Evolutionary conservation across 2,888 invertebrate species (phyloP).

Genomic region (Andrena bicolor): DNA sequence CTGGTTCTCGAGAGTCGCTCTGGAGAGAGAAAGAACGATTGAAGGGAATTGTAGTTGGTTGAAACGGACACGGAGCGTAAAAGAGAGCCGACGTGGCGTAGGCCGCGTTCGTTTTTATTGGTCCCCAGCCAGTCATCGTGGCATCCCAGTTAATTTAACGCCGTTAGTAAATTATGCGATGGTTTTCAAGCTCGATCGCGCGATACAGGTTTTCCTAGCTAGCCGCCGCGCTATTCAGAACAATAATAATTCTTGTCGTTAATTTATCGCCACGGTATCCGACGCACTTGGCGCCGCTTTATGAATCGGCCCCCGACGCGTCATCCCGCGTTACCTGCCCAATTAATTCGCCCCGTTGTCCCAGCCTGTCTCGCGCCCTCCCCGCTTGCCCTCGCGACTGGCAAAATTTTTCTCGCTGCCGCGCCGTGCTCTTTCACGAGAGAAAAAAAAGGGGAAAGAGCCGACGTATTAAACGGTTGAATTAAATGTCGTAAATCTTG

Average conservation of each 20-base stretch:
- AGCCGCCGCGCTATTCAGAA: conserved; percentile 32
- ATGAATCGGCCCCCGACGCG: conserved; percentile 32
- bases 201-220: conserved; percentile 59
- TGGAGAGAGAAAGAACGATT: conserved; percentile 21
- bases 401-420: background rate
- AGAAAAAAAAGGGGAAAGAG: background rate
- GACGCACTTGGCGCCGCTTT: conserved; percentile 20
- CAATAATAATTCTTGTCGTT: conserved; percentile 66
- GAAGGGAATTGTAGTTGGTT: conserved; percentile 52
- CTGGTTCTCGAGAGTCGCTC: background rate
- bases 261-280: conserved; percentile 56
- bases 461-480: conserved; percentile 11
- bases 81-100: conserved; percentile 13
- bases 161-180: conserved; percentile 69
- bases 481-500: conserved; percentile 45
- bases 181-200: conserved; percentile 63
- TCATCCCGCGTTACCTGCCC: conserved; percentile 18
- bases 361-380: background rate
- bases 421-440: background rate
- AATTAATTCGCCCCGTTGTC: conserved; percentile 36
- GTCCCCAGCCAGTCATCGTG: conserved; percentile 71
- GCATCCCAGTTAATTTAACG: conserved; percentile 68
- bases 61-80: conserved; percentile 16
- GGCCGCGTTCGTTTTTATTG: conserved; percentile 60
- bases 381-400: background rate